phyloP scores from a whole-genome alignment of 2,113 vertebrate species.

The Chascanopsetta lugubris region DNA sequence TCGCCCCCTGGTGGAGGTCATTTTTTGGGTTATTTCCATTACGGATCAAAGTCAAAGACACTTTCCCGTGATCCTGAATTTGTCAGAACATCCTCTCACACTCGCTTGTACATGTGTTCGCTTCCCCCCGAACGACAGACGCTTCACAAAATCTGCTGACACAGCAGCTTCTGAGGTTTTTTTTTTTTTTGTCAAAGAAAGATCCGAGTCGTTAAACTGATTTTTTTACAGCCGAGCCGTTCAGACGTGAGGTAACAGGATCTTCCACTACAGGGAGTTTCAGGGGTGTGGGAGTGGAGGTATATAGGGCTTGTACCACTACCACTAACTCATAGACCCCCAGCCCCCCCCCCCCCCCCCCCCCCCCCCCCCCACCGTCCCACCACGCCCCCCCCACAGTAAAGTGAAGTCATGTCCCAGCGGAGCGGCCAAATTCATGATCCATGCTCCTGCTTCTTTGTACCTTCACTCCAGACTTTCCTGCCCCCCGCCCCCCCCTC shows the following conservation, averaged over 20 bases:
- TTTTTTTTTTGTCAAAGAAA: too few species aligned
- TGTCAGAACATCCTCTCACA: background rate
- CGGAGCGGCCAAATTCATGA: conserved; percentile 38
- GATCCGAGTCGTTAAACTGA: conserved; percentile 33
- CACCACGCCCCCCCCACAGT: background rate
- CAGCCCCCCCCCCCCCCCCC: background rate
- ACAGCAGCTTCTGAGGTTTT: conserved; percentile 3
- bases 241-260: conserved; percentile 47
- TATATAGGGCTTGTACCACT: conserved; percentile 17
- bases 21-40: too few species aligned
- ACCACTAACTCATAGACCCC: conserved; percentile 23
- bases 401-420: conserved; percentile 44
- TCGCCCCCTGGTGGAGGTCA: too few species aligned
- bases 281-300: conserved; percentile 12
- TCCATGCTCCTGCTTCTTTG: conserved; percentile 1
- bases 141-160: conserved; percentile 6
- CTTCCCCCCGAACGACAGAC: background rate
- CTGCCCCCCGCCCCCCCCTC: background rate
- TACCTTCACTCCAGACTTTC: conserved; percentile 6
- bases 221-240: conserved; percentile 36
- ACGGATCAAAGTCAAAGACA: background rate
- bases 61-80: background rate
- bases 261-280: conserved; percentile 47
- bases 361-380: background rate
- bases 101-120: background rate